Evolutionary conservation across 2,888 invertebrate species (phyloP).

Genomic region (Aphodius granarius): DNA sequence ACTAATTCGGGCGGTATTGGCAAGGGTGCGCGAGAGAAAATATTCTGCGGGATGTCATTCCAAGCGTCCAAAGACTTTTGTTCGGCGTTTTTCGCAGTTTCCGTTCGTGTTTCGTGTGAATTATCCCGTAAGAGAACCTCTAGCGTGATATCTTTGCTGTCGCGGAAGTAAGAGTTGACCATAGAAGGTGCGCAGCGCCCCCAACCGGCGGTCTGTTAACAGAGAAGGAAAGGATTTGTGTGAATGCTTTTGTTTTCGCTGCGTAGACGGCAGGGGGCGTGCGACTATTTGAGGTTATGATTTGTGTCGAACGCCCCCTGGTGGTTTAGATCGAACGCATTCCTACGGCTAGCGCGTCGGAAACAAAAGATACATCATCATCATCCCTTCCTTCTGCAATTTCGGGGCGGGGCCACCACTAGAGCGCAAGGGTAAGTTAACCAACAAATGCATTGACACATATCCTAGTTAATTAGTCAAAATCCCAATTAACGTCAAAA

Average conservation of each 20-base stretch:
- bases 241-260: conserved; percentile 35
- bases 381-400: conserved; percentile 46
- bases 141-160: conserved; percentile 17
- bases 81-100: not conserved
- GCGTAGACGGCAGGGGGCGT: not conserved
- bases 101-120: not conserved
- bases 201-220: conserved; percentile 65
- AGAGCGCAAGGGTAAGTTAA: not conserved
- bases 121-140: conserved; percentile 20
- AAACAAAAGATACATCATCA: not conserved
- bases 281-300: not conserved
- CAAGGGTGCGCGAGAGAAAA: conserved; percentile 35
- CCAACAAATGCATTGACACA: conserved; percentile 37
- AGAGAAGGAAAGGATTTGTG: conserved; percentile 65
- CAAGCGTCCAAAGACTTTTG: not conserved
- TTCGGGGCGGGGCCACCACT: conserved; percentile 35
- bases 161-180: not conserved
- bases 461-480: conserved; percentile 36
- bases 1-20: conserved; percentile 42
- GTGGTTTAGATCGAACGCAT: not conserved
- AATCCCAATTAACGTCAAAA: not conserved
- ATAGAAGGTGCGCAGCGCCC: conserved; percentile 45
- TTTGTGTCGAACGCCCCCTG: not conserved
- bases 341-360: not conserved
- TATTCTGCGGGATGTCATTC: conserved; percentile 14